phyloP scores from a whole-genome alignment of 2,113 vertebrate species.

The Prunella fulvescens region DNA sequence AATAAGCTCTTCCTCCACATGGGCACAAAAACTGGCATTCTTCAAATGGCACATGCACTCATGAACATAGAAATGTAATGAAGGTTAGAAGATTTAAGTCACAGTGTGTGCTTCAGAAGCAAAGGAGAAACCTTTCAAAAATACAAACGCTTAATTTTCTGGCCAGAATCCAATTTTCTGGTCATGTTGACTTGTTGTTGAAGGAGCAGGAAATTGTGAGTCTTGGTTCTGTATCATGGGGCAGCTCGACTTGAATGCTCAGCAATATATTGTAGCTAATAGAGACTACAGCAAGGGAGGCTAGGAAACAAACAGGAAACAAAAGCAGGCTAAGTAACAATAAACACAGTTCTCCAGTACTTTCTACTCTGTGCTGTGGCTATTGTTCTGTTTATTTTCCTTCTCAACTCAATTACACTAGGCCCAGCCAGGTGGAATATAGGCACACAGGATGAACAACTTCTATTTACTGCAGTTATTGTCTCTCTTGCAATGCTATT shows the following conservation, averaged over 20 bases:
- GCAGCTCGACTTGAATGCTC: neutral
- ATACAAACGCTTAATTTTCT: neutral
- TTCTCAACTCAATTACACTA: neutral
- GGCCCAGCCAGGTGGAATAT: neutral
- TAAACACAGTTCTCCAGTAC: neutral
- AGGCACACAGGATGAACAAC: neutral
- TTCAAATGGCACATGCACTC: neutral
- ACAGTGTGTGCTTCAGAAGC: neutral
- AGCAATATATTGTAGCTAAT: neutral
- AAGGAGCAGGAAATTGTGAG: neutral
- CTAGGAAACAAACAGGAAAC: neutral
- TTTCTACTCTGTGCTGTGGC: neutral
- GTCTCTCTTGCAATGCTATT: neutral
- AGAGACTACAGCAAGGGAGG: neutral
- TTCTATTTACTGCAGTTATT: neutral
- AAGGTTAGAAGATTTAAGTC: neutral
- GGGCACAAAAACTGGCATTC: neutral
- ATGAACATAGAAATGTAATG: accelerated
- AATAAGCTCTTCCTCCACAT: neutral
- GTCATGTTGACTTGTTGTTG: neutral
- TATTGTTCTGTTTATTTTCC: neutral
- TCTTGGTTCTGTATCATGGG: neutral
- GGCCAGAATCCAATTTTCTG: neutral
- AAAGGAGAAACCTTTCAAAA: neutral
- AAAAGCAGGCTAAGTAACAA: neutral